These are phyloP conservation scores for Sinocyclocheilus maitianheensis DNA, from an alignment of 2,113 vertebrate species.

Conservation along the genomic window DNA sequence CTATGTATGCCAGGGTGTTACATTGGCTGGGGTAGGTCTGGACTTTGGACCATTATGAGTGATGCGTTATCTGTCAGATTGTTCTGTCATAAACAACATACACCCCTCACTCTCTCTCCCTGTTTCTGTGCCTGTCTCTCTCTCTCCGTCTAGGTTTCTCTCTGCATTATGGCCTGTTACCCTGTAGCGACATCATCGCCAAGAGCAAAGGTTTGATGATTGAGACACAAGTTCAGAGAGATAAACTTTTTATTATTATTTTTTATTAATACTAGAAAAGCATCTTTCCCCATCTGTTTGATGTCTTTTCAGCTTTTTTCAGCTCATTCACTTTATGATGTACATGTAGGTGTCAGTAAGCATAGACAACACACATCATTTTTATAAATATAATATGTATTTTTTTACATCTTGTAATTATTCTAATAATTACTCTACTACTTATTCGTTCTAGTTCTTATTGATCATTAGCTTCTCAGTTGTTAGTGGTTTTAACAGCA, in stretches of 20 bases:
- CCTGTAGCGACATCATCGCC: slow-evolving; percentile 61
- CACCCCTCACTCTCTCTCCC: slow-evolving; percentile 54
- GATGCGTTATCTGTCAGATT: slow-evolving; percentile 64
- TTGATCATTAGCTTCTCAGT: background rate
- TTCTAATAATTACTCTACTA: background rate
- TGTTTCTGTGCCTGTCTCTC: slow-evolving; percentile 50
- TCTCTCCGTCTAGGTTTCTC: slow-evolving; percentile 46
- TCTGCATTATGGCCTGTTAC: slow-evolving; percentile 64
- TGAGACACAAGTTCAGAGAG: slow-evolving; percentile 36
- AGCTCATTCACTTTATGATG: background rate
- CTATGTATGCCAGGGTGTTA: slow-evolving; percentile 47
- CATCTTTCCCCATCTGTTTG: background rate
- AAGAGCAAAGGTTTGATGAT: slow-evolving; percentile 54
- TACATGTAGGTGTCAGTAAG: background rate
- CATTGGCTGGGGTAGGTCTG: slow-evolving; percentile 47
- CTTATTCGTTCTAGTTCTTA: background rate
- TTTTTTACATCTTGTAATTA: background rate
- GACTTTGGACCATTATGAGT: slow-evolving; percentile 71
- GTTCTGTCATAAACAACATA: slow-evolving; percentile 67
- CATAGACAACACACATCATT: background rate
- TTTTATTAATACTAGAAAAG: slow-evolving; percentile 3
- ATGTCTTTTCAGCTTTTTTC: background rate
- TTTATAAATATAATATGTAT: background rate
- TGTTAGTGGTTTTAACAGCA: background rate
- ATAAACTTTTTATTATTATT: background rate